Evolutionary conservation across 2,888 invertebrate species (phyloP).

Genomic region (Hypselothyrea guttata): DNA sequence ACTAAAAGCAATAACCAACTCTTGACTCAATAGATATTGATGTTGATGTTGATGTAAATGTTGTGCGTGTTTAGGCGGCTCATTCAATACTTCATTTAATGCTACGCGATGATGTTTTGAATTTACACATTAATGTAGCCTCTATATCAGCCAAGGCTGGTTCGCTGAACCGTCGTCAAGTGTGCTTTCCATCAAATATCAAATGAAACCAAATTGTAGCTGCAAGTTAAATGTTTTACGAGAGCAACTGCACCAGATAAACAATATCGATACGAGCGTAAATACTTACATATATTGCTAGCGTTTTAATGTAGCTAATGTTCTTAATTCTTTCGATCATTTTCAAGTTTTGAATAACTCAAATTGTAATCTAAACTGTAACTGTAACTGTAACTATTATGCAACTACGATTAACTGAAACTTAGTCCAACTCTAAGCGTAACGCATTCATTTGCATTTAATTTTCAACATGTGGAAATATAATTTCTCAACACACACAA

Average conservation of each 20-base stretch:
- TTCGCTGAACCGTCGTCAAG: slow-evolving; percentile 29
- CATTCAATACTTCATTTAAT: slow-evolving; percentile 38
- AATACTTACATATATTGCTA: slow-evolving; percentile 28
- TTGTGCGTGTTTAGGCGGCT: slow-evolving; percentile 41
- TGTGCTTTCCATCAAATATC: slow-evolving; percentile 45
- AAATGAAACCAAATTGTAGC: slow-evolving; percentile 13
- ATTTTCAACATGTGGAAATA: slow-evolving; percentile 53
- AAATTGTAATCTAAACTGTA: slow-evolving; percentile 7
- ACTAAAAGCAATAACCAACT: slow-evolving; percentile 36
- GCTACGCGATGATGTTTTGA: slow-evolving; percentile 50
- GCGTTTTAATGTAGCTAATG: slow-evolving; percentile 42
- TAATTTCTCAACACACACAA: slow-evolving; percentile 52
- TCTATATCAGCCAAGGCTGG: slow-evolving; percentile 25
- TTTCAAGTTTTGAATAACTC: slow-evolving; percentile 21
- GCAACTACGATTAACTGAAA: background rate
- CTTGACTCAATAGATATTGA: slow-evolving; percentile 35
- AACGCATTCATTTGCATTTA: slow-evolving; percentile 64
- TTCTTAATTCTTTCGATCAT: slow-evolving; percentile 23
- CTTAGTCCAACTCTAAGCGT: slow-evolving; percentile 46
- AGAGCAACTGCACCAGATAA: slow-evolving; percentile 35
- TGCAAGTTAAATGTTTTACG: slow-evolving; percentile 44
- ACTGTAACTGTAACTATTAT: slow-evolving; percentile 6
- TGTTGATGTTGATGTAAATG: slow-evolving; percentile 55
- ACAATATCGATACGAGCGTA: slow-evolving; percentile 24
- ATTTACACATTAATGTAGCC: slow-evolving; percentile 37